A percentile compares a stretch with the other conserved stretches of the same genome.
These are phyloP conservation scores for Abrostola tripartita DNA, from an alignment of 2,888 invertebrate species.

Conservation along the genomic window DNA sequence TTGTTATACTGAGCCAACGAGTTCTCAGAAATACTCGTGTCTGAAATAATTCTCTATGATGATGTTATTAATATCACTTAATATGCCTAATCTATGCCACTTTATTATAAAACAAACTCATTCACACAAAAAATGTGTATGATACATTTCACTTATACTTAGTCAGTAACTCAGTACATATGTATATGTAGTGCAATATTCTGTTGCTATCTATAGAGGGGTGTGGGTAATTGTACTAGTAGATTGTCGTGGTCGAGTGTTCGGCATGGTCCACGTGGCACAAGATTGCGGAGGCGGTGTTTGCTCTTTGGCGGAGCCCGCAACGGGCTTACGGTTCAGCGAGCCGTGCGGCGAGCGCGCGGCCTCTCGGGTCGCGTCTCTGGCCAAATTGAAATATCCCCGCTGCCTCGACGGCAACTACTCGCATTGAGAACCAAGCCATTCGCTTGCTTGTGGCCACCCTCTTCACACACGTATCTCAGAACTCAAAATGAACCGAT, in stretches of 20 bases:
- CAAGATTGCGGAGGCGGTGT: constrained; percentile 87
- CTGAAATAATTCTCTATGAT: constrained; percentile 24
- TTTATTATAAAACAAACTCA: neutral
- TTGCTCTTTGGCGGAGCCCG: constrained; percentile 87
- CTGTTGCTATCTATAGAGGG: constrained; percentile 52
- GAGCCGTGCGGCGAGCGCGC: constrained; percentile 83
- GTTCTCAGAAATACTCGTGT: constrained; percentile 68
- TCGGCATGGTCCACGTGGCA: constrained; percentile 85
- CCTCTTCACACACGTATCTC: constrained; percentile 59
- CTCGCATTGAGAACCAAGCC: constrained; percentile 63
- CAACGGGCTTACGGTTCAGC: constrained; percentile 86
- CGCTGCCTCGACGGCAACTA: constrained; percentile 72
- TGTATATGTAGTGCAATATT: constrained; percentile 38
- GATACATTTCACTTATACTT: constrained; percentile 19
- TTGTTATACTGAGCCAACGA: constrained; percentile 80
- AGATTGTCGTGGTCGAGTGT: constrained; percentile 84
- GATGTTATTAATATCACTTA: constrained; percentile 23
- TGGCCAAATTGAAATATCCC: constrained; percentile 87
- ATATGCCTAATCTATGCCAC: no score
- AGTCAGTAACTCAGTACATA: constrained; percentile 13
- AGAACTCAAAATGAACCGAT: constrained; percentile 53
- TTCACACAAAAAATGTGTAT: neutral
- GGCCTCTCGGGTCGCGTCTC: constrained; percentile 86
- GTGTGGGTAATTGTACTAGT: constrained; percentile 81
- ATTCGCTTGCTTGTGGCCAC: constrained; percentile 55